Evolutionary conservation across 1,140 invertebrate species (phyloP).

Genomic region (Drosophila bipectinata): DNA sequence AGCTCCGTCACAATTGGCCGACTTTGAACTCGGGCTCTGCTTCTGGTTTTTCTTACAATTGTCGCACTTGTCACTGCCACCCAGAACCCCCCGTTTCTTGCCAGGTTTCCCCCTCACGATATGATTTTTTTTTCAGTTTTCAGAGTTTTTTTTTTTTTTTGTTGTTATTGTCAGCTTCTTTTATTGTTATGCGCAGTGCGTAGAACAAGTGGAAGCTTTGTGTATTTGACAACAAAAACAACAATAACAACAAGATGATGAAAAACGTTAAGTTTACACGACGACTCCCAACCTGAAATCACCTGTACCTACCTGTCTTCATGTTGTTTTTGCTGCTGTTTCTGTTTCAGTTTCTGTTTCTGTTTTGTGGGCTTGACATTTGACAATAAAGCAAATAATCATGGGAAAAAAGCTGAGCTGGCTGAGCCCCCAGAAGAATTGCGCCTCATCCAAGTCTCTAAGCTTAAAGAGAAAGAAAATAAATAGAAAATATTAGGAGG

Average conservation of each 20-base stretch:
- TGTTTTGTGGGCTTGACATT: constrained; percentile 70
- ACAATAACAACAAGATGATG: constrained; percentile 61
- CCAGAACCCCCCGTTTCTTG: neutral
- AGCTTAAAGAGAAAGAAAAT: constrained; percentile 1
- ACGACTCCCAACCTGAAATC: constrained; percentile 69
- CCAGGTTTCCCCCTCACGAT: constrained; percentile 7
- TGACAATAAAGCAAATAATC: constrained; percentile 83
- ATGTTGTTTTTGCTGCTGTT: neutral
- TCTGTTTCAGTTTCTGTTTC: constrained; percentile 20
- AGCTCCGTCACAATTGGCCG: constrained; percentile 45
- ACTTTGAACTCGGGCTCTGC: constrained; percentile 33
- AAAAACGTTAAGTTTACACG: constrained; percentile 77
- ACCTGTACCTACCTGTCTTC: constrained; percentile 41
- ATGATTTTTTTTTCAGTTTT: neutral
- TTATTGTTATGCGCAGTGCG: constrained; percentile 78
- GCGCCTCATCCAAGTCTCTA: constrained; percentile 13
- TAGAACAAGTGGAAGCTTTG: constrained; percentile 83
- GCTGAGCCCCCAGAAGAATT: constrained; percentile 27
- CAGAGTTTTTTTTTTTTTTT: constrained; percentile 21
- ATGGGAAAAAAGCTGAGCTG: constrained; percentile 76
- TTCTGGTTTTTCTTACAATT: constrained; percentile 68
- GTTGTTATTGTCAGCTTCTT: constrained; percentile 59
- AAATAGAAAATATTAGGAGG: constrained; percentile 21
- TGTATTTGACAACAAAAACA: constrained; percentile 71
- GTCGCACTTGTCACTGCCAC: constrained; percentile 67